These are phyloP conservation scores for Drosophila nasuta DNA, from an alignment of 1,140 invertebrate genomes.

Conservation along the genomic window DNA sequence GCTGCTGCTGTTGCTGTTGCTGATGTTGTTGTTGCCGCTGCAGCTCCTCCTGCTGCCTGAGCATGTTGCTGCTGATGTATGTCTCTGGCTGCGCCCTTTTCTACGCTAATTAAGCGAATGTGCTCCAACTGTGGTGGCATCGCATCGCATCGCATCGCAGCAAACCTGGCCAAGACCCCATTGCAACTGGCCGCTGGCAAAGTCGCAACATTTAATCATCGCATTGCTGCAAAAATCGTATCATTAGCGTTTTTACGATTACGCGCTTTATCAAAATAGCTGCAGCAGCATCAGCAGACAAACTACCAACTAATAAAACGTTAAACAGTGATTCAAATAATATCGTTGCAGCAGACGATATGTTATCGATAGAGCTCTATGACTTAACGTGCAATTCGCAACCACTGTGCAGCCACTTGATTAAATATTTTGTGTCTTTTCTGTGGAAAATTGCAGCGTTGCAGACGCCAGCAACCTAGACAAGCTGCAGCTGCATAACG, in stretches of 20 bases:
- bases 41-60: constrained; percentile 19
- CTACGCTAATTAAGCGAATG: constrained; percentile 75
- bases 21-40: constrained; percentile 45
- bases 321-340: not conserved
- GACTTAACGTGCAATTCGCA: not conserved
- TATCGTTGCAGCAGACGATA: not conserved
- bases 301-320: not conserved
- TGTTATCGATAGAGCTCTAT: not conserved
- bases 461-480: constrained; percentile 12
- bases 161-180: constrained; percentile 36
- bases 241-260: constrained; percentile 80
- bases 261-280: constrained; percentile 78
- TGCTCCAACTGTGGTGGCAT: constrained; percentile 24
- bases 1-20: constrained; percentile 26
- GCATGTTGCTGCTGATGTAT: constrained; percentile 53
- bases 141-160: too few species aligned
- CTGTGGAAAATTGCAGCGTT: constrained; percentile 49
- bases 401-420: constrained; percentile 50
- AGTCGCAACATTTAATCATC: constrained; percentile 75
- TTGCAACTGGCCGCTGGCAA: constrained; percentile 6
- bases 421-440: constrained; percentile 65
- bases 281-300: constrained; percentile 36
- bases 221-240: constrained; percentile 74
- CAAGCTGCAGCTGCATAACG: constrained; percentile 23
- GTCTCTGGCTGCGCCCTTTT: constrained; percentile 75